phyloP scores from a whole-genome alignment of 2,113 vertebrate species.

The Syngnathus scovelli region DNA sequence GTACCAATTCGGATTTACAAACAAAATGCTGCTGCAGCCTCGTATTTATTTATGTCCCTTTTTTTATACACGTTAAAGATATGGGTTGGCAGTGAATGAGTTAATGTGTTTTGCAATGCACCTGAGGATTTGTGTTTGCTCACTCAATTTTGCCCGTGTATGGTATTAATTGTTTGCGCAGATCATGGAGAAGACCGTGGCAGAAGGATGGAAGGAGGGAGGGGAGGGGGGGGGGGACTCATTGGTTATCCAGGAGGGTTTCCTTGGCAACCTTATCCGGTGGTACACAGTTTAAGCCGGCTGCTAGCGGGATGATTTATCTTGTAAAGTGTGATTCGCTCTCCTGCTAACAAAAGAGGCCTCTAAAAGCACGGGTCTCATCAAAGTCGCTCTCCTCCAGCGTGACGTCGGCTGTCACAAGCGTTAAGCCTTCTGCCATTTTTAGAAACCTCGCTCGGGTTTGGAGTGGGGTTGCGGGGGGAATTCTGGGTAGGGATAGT shows the following conservation, averaged over 20 bases:
- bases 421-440: constrained; percentile 51
- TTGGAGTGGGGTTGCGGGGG: constrained; percentile 32
- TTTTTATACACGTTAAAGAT: too few species aligned
- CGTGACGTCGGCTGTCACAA: constrained; percentile 46
- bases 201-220: neutral
- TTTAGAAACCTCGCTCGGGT: constrained; percentile 55
- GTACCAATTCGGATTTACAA: constrained; percentile 44
- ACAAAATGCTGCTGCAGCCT: constrained; percentile 35
- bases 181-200: constrained; percentile 40
- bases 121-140: constrained; percentile 53
- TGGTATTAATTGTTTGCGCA: constrained; percentile 72
- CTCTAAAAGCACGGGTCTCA: constrained; percentile 54
- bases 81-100: too few species aligned
- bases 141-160: constrained; percentile 29
- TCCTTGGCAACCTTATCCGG: constrained; percentile 75
- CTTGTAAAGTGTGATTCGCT: constrained; percentile 55
- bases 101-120: constrained; percentile 36
- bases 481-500: constrained; percentile 49
- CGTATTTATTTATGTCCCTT: constrained; percentile 41
- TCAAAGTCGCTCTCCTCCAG: constrained; percentile 51
- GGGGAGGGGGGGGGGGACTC: constrained; percentile 16
- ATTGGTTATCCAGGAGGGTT: constrained; percentile 67
- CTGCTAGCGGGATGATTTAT: constrained; percentile 60
- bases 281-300: constrained; percentile 66
- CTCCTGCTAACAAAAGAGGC: constrained; percentile 56